phyloP scores from a whole-genome alignment of 1,140 invertebrate genomes.

The Sycobia sp. region DNA sequence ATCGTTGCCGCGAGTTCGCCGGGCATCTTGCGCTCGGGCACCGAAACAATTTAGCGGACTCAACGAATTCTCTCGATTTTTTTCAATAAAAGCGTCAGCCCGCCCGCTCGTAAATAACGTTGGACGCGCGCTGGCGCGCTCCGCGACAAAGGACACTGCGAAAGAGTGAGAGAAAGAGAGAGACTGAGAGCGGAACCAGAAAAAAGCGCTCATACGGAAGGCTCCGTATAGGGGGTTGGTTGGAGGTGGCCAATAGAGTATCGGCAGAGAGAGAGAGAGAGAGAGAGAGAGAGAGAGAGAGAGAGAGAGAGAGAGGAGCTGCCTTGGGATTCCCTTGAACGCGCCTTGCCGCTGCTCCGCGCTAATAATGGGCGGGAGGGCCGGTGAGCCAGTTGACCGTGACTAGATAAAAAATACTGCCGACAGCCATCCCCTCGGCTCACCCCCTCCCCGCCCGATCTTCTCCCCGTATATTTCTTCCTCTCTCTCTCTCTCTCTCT shows the following conservation, averaged over 20 bases:
- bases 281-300: conserved; percentile 29
- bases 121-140: no score
- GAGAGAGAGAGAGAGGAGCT: not conserved
- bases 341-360: conserved; percentile 54
- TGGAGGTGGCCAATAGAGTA: conserved; percentile 1
- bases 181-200: not conserved
- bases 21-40: no score
- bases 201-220: not conserved
- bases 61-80: no score
- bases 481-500: conserved; percentile 13
- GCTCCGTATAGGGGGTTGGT: not conserved
- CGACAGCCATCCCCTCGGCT: conserved; percentile 38
- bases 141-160: no score
- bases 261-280: conserved; percentile 2
- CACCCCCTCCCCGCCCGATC: no score
- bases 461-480: no score
- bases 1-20: no score
- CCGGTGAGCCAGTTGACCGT: conserved; percentile 62
- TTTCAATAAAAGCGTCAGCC: no score
- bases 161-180: not conserved
- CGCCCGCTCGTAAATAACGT: no score
- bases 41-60: no score
- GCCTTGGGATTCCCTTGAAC: no score
- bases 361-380: conserved; percentile 62
- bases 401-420: conserved; percentile 65